Base-by-base conservation (phyloP, 2,113 vertebrate genomes). In the Cryptoleucopteryx plumbea region DNA sequence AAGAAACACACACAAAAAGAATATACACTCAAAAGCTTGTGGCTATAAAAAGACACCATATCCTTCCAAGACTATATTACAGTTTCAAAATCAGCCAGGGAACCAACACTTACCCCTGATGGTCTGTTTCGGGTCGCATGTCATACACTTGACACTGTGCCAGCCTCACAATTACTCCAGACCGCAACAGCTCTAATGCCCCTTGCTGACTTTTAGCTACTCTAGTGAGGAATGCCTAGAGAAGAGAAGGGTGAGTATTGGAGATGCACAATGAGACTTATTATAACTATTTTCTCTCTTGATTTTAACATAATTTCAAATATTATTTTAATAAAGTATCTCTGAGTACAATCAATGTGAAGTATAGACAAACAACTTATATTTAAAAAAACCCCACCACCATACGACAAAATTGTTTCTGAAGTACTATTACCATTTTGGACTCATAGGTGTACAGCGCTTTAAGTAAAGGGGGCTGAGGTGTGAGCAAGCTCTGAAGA, bases 361-460 rank as follows among this genome's bases (percentile, higher is more conserved):
- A 90, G 15, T 16, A 17, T 0, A 70, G 20, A 81, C 40, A 67
- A 86, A 52, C 42, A 73, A 63, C 21, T 66, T 66, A 0, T 11
- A 45, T 38, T 61, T 23, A 25, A 40, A 38, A 25, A 22, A 59
- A 27, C 5, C 26, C 11, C 8, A 40, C 11, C 29, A 85, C 29
- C 5, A 16, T 34, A 55, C 19, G 55, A 63, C 42, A 86, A 59
- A 63, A 48, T 36, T 0, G 3, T 58, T 70, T 68, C 58, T 67
- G 13, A 89, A 78, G 45, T n/a, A n/a, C 20, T 48, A 94, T 98
- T 98, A 99, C 99, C 99, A 99, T 99, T 98, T 99, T 99, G 96
- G 99, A 99, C 94, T 99, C 99, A 1, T 99, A 99, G 77, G 99
- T 99, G 95, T 99, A 99, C 34, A 99, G 97, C 0, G 99, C 99